A percentile compares a stretch with the other conserved stretches of the same genome.
Evolutionary conservation across 92 coral and sea anemone species (phyloP).

Genomic region (Palythoa grandis): DNA sequence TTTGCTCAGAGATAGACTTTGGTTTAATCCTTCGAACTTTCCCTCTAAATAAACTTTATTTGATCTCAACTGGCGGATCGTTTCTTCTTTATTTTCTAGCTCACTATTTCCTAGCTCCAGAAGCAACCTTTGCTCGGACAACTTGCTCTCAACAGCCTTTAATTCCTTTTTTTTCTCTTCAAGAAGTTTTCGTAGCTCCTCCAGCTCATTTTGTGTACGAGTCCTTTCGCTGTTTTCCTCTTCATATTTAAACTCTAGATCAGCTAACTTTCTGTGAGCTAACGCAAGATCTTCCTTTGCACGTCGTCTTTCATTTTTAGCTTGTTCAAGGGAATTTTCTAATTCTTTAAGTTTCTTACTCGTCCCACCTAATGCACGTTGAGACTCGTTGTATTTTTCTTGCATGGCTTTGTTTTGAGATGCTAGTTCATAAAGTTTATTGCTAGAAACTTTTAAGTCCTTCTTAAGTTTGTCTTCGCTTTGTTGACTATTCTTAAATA

Average conservation of each 20-base stretch:
- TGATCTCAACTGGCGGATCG: slow-evolving; percentile 70
- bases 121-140: slow-evolving; percentile 67
- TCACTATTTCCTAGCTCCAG: slow-evolving; percentile 74
- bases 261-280: slow-evolving; percentile 62
- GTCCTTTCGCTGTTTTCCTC: slow-evolving; percentile 69
- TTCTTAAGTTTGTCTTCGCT: slow-evolving; percentile 67
- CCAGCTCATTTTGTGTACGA: slow-evolving; percentile 40
- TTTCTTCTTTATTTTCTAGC: slow-evolving; percentile 72
- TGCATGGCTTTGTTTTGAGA: slow-evolving; percentile 63
- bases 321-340: slow-evolving; percentile 66
- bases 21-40: slow-evolving; percentile 75
- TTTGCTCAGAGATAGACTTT: slow-evolving; percentile 62
- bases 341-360: slow-evolving; percentile 69
- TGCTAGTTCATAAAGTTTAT: slow-evolving; percentile 68
- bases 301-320: slow-evolving; percentile 74
- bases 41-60: slow-evolving; percentile 76
- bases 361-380: slow-evolving; percentile 56
- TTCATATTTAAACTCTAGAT: slow-evolving; percentile 75
- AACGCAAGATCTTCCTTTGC: slow-evolving; percentile 66
- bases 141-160: slow-evolving; percentile 53
- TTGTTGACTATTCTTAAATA: slow-evolving; percentile 52
- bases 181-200: slow-evolving; percentile 31
- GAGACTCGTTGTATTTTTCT: slow-evolving; percentile 62
- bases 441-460: slow-evolving; percentile 55
- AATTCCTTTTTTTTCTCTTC: slow-evolving; percentile 41